These are phyloP conservation scores for Hemicentrotus pulcherrimus DNA, from an alignment of 35 echinoderm and acorn worm genomes.

Conservation along the genomic window DNA sequence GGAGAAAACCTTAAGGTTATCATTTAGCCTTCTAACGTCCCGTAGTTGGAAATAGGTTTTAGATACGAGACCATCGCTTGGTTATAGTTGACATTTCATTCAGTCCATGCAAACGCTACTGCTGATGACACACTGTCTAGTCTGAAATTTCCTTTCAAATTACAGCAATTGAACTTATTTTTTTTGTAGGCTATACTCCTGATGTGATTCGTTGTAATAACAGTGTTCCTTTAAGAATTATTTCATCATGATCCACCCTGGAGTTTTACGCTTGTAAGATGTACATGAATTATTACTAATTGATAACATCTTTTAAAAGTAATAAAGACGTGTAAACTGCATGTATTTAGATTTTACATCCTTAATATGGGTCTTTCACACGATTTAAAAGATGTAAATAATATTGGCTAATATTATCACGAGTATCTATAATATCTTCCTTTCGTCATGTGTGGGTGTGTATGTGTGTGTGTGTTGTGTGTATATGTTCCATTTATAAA, in stretches of 20 bases:
- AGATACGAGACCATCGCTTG: neutral
- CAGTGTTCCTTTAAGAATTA: neutral
- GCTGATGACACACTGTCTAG: conserved; percentile 1
- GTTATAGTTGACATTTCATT: neutral
- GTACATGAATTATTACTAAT: neutral
- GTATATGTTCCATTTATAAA: too few species aligned
- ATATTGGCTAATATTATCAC: neutral
- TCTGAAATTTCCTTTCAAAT: conserved; percentile 13
- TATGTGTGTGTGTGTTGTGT: neutral
- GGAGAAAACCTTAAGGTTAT: neutral
- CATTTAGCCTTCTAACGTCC: neutral
- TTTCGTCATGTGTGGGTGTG: neutral
- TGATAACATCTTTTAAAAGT: neutral
- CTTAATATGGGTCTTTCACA: too few species aligned
- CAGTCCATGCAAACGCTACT: neutral
- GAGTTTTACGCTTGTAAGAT: neutral
- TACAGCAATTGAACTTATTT: neutral
- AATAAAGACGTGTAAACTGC: too few species aligned
- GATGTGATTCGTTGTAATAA: neutral
- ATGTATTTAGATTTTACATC: too few species aligned
- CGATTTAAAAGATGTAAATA: neutral
- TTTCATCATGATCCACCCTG: neutral
- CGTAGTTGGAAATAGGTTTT: too few species aligned
- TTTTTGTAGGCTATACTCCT: neutral
- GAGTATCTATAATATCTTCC: neutral